Percentiles rank a stretch among this genome's conserved stretches.
Evolutionary conservation across 2,797 vertebrate genomes (phyloP).

Genomic region (Pelochelys cantorii): DNA sequence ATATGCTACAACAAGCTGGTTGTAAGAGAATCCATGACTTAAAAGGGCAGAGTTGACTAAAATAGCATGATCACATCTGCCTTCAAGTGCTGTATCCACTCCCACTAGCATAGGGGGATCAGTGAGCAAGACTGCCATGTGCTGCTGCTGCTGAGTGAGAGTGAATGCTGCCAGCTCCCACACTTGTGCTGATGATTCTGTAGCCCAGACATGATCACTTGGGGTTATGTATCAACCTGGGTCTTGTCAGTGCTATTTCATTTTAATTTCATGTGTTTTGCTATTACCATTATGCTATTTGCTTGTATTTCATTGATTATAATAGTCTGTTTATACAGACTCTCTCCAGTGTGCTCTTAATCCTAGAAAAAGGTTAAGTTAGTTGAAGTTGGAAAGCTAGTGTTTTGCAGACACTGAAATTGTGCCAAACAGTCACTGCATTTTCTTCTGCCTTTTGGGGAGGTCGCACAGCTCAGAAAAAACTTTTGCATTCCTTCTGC

Average conservation of each 20-base stretch:
- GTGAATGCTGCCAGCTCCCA: not conserved
- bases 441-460: not conserved
- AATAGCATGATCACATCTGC: not conserved
- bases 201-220: rapidly evolving
- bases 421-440: slow-evolving; percentile 27
- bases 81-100: rapidly evolving
- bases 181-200: not conserved
- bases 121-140: rapidly evolving
- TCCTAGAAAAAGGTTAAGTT: slow-evolving; percentile 52
- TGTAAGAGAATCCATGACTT: not conserved
- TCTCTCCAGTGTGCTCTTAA: slow-evolving; percentile 20
- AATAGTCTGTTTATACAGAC: slow-evolving; percentile 34
- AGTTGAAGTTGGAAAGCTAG: slow-evolving; percentile 49
- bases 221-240: rapidly evolving
- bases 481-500: slow-evolving; percentile 29
- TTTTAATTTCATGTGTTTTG: not conserved
- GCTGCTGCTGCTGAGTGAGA: not conserved
- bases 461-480: slow-evolving; percentile 32
- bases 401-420: slow-evolving; percentile 3
- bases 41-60: not conserved
- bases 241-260: rapidly evolving
- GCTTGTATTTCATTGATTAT: slow-evolving; percentile 35
- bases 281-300: not conserved
- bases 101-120: not conserved
- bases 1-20: not conserved